These are phyloP conservation scores for Yponomeuta sedellus DNA, from an alignment of 2,888 invertebrate genomes.

Conservation along the genomic window DNA sequence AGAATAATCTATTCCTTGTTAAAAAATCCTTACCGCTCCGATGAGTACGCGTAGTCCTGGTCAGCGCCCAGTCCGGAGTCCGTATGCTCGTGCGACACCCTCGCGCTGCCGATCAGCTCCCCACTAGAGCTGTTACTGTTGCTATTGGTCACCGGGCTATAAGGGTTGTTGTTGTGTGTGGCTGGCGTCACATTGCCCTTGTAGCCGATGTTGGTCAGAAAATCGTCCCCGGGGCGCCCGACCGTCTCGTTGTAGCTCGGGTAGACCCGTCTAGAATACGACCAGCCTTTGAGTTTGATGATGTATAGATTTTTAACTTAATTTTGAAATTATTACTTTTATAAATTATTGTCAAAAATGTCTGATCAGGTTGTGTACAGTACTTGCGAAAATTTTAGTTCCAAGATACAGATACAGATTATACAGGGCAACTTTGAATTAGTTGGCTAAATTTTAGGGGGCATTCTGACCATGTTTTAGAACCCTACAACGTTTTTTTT, in stretches of 20 bases:
- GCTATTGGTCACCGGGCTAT: conserved; percentile 69
- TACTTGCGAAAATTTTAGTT: no score
- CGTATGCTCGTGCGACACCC: conserved; percentile 84
- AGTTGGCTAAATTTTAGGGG: no score
- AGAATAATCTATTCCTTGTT: neutral
- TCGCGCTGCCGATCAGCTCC: conserved; percentile 67
- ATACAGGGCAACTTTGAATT: no score
- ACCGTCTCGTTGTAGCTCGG: conserved; percentile 61
- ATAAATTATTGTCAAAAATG: no score
- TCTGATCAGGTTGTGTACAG: no score
- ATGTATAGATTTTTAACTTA: no score
- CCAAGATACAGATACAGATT: no score
- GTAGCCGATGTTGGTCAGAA: conserved; percentile 66
- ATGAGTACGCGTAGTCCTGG: conserved; percentile 84
- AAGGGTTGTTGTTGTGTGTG: conserved; percentile 65
- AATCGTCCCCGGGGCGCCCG: conserved; percentile 52
- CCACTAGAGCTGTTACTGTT: conserved; percentile 74
- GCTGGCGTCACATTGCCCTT: conserved; percentile 56
- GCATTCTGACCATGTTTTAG: no score
- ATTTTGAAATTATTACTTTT: no score
- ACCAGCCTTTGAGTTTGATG: conserved; percentile 27
- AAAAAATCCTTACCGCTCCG: conserved; percentile 74
- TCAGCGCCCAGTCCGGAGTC: conserved; percentile 86
- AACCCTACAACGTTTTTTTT: no score
- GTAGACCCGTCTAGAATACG: conserved; percentile 50